phyloP scores from a whole-genome alignment of 2,797 vertebrate species.

The Aplochiton taeniatus region DNA sequence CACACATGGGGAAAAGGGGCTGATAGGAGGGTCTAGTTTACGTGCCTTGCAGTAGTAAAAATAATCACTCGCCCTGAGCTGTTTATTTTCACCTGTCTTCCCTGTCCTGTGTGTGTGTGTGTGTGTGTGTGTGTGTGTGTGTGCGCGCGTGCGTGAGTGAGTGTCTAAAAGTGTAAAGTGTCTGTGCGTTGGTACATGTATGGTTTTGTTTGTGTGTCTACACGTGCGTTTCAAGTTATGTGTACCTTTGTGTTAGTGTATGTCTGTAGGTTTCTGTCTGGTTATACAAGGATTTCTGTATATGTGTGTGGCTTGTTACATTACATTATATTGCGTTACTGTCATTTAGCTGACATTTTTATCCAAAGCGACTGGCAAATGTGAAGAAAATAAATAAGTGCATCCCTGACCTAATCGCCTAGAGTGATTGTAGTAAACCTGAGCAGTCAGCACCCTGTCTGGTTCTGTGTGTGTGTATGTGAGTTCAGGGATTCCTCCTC shows the following conservation, averaged over 20 bases:
- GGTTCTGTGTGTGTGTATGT: not conserved
- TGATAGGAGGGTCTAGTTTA: constrained; percentile 33
- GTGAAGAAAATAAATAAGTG: too few species aligned
- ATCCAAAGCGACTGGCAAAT: too few species aligned
- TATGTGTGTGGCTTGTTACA: too few species aligned
- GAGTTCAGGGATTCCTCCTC: not conserved
- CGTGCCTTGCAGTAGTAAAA: constrained; percentile 40
- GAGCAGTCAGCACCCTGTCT: constrained; percentile 13
- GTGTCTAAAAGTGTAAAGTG: not conserved
- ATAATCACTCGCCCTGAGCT: constrained; percentile 43
- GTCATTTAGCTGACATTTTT: too few species aligned
- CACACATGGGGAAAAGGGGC: constrained; percentile 17
- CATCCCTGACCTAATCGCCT: too few species aligned
- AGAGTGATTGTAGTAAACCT: constrained; percentile 38
- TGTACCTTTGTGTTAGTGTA: too few species aligned
- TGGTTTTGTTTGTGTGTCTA: not conserved
- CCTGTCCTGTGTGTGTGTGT: constrained; percentile 28
- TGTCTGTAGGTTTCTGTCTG: too few species aligned
- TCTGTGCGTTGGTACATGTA: not conserved
- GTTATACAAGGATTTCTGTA: too few species aligned
- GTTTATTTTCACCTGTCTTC: constrained; percentile 49
- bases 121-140: constrained; percentile 11
- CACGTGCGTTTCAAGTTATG: not conserved
- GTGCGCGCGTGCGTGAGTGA: constrained; percentile 13
- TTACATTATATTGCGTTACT: too few species aligned